phyloP scores from a whole-genome alignment of 2,113 vertebrate species.

The Peromyscus californicus region DNA sequence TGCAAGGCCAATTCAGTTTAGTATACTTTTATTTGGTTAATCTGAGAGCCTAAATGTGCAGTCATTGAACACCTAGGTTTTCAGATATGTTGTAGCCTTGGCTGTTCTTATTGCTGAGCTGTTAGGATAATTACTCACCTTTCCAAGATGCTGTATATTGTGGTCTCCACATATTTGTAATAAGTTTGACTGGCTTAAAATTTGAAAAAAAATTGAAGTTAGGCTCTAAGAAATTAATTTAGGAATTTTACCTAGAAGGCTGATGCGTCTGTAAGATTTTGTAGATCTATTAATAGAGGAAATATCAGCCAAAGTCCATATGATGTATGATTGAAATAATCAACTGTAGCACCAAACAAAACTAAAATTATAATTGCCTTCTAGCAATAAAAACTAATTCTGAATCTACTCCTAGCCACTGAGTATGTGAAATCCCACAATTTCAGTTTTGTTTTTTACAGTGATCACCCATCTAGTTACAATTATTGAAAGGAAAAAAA shows the following conservation, averaged over 20 bases:
- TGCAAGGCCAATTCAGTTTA: neutral
- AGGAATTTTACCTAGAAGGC: slow-evolving; percentile 46
- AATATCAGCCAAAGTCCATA: slow-evolving; percentile 22
- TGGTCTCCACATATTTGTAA: neutral
- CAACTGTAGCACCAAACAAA: slow-evolving; percentile 2
- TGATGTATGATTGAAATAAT: slow-evolving; percentile 13
- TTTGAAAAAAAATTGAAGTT: slow-evolving; percentile 3
- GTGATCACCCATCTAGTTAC: slow-evolving; percentile 20
- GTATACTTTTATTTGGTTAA: neutral
- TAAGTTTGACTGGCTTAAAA: neutral
- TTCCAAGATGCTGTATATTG: neutral
- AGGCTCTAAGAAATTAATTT: neutral
- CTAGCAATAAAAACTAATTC: slow-evolving; percentile 53
- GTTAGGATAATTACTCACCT: neutral
- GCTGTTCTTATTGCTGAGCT: neutral
- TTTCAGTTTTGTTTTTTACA: neutral
- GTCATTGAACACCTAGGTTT: neutral
- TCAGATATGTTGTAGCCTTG: neutral
- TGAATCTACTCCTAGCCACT: slow-evolving; percentile 4
- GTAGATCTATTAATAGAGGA: neutral
- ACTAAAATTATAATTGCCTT: slow-evolving; percentile 12
- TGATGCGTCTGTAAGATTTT: neutral
- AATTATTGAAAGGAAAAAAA: slow-evolving; percentile 26
- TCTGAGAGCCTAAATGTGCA: neutral
- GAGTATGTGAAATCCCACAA: neutral